Conservation (phyloP, 1,140 invertebrate genomes). For the Melipona quadrifasciata region DNA sequence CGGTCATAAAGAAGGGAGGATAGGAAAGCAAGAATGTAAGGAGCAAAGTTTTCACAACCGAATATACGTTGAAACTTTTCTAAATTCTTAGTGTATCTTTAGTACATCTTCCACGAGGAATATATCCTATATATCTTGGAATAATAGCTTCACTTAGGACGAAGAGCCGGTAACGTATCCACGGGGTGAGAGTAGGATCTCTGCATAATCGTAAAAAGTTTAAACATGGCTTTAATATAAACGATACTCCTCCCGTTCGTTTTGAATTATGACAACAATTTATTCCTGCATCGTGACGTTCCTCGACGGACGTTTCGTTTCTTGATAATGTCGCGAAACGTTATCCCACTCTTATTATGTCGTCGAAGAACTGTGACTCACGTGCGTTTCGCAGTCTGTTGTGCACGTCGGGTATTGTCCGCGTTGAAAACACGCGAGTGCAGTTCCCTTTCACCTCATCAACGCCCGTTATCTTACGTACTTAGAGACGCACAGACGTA, state of each 20-base stretch:
- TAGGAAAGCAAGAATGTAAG: background rate
- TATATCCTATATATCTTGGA: background rate
- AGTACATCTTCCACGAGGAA: background rate
- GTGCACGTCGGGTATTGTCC: constrained; percentile 16
- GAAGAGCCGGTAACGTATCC: background rate
- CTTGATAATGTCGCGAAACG: constrained; percentile 12
- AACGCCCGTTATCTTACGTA: background rate
- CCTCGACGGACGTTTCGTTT: constrained; percentile 1
- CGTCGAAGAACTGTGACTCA: constrained; percentile 25
- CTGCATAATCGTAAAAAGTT: background rate
- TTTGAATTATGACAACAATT: background rate
- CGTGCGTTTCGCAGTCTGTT: constrained; percentile 5
- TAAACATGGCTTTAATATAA: background rate
- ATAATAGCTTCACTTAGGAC: background rate
- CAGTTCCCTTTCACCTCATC: constrained; percentile 34
- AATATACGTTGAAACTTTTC: background rate
- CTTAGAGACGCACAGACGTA: no score
- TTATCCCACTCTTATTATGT: constrained; percentile 17
- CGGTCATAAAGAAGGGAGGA: background rate
- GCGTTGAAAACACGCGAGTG: background rate
- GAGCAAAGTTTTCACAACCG: background rate
- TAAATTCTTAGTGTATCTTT: background rate
- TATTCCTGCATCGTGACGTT: background rate
- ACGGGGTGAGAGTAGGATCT: background rate
- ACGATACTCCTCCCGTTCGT: background rate